Evolutionary conservation across 2,113 vertebrate genomes (phyloP), one percentile per base, ranked within the genome.

Genomic region (Scophthalmus maximus): DNA sequence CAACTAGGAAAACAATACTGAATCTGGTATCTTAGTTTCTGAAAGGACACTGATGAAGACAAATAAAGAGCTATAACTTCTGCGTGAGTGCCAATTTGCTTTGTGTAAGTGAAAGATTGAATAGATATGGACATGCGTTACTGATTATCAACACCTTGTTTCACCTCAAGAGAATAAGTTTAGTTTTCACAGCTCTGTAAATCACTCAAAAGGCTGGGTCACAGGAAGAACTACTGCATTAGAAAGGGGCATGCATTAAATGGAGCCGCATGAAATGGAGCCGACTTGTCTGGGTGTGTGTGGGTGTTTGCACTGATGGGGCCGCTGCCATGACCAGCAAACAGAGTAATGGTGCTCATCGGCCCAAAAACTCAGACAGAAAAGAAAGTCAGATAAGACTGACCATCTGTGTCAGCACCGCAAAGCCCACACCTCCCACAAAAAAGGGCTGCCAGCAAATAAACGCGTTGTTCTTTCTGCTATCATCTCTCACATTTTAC

Each of bases 281-380:
- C 49, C 27, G 57, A 62, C 67, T 53, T 3, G 29, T 79, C 50
- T 38, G 56, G 2, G 71, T 55, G 72, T 46, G 79, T 51, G 84
- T 70, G 78, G 62, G 72, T 67, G 78, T 83, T 70, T 73, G 64
- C 55, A 42, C 53, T 49, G 70, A 78, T 78, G 72, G 79, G 50
- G 72, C 58, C 0, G 15, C 64, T 71, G 52, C 71, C 77, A 79
- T 73, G 46, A 85, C 52, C 81, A 73, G 74, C 76, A 79, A 81
- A 81, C 64, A 75, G 63, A 77, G 69, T 70, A 76, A 79, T 64
- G 66, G 46, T 74, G 69, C 70, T 83, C 71, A 80, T 79, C 76
- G 57, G 73, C 53, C 65, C 15, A 12, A 70, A 82, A 79, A 77
- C 29, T 46, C 62, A 34, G 22, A 46, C 59, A 65, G 59, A 60